Evolutionary conservation across 2,113 vertebrate species (phyloP).

Genomic region (Corythaixoides concolor): DNA sequence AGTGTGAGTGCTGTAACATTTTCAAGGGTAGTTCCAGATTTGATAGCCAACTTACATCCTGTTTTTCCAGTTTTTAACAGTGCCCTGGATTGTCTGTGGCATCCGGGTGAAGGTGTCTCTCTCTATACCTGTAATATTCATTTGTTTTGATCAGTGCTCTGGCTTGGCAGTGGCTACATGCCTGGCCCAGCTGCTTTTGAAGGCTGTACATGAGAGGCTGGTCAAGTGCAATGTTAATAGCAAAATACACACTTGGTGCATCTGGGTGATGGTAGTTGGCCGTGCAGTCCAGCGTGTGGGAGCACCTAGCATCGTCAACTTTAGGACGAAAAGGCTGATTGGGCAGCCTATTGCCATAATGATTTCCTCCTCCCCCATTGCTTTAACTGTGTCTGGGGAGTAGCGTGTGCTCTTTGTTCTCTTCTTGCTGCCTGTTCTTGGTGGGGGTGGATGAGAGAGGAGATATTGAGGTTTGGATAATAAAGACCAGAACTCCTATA

Average conservation of each 20-base stretch:
- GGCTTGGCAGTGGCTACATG: not conserved
- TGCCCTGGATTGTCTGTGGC: not conserved
- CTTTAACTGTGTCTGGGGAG: not conserved
- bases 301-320: not conserved
- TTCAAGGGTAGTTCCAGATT: not conserved
- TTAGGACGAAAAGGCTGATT: not conserved
- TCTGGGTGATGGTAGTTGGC: not conserved
- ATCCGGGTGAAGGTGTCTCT: not conserved
- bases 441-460: not conserved
- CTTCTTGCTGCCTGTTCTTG: not conserved
- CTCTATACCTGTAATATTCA: not conserved
- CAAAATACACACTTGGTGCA: not conserved
- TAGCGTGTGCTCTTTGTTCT: not conserved
- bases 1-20: not conserved
- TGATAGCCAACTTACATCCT: not conserved
- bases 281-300: not conserved
- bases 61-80: not conserved
- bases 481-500: not conserved
- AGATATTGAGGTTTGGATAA: not conserved
- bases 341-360: not conserved
- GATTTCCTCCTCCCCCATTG: not conserved
- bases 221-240: not conserved
- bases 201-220: not conserved
- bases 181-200: not conserved
- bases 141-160: not conserved